Base-by-base conservation (phyloP, 2,113 vertebrate species). In the Aptenodytes patagonicus region DNA sequence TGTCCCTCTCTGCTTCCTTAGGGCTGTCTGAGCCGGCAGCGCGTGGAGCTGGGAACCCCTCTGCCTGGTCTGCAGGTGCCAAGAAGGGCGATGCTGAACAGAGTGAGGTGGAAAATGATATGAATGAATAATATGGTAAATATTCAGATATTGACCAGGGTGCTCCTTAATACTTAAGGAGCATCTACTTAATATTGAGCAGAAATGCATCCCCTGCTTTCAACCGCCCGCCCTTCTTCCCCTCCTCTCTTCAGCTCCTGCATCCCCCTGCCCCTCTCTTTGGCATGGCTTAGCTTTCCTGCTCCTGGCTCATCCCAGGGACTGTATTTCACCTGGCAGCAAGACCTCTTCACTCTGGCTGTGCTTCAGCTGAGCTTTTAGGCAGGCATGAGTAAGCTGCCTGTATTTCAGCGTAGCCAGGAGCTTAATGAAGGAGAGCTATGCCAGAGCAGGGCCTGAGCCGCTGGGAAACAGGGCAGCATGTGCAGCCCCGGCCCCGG, bases 221-320 rank as follows among this genome's bases (percentile, higher is more conserved):
- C 49, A 51, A 0, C 51, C 1, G 1, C n/a, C 21, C 2, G 0
- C 31, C 20, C 46, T 79, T 32, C 73, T 42, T n/a, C 42, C 22
- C 21, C 55, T 54, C 26, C 52, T 24, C 52, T 42, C 47, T n/a
- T 22, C 62, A 42, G 21, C 51, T 58, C 55, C 32, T 0, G 3
- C 52, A 31, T 31, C 26, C 54, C 70, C 22, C 17, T 25, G 2
- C 29, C 44, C 21, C 57, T 60, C 31, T 46, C 55, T 13, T 49
- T 15, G 55, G 7, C 2, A 7, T 62, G 72, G 49, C 64, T 68
- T 5, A 42, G 51, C 77, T 80, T 47, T 68, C 26, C 49, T 8
- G 31, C 79, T 68, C 62, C 34, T 25, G 26, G 2, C 29, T 55
- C 69, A 54, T 5, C 44, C 46, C 61, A 21, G 29, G 72, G 87